Evolutionary conservation across 2,797 vertebrate species (phyloP).

Genomic region (Aythya fuligula): DNA sequence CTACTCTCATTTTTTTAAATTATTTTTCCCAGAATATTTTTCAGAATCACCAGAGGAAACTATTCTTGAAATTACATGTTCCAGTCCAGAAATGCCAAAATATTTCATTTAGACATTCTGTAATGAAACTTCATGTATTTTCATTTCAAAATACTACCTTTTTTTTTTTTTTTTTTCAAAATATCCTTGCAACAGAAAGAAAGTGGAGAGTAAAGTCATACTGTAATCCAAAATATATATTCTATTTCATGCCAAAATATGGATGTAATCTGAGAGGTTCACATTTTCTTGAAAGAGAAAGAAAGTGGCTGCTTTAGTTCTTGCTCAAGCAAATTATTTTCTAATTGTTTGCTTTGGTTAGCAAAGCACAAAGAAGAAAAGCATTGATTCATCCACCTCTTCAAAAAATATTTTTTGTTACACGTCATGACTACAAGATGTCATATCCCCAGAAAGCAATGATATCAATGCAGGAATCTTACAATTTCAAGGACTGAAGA

Average conservation of each 20-base stretch:
- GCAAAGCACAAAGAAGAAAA: not conserved
- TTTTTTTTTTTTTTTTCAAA: constrained; percentile 3
- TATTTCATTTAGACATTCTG: not conserved
- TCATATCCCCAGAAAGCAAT: not conserved
- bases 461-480: not conserved
- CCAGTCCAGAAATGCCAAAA: not conserved
- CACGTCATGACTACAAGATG: not conserved
- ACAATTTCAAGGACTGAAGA: not conserved
- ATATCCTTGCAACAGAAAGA: constrained; percentile 13
- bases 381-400: not conserved
- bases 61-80: constrained; percentile 17
- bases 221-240: constrained; percentile 44
- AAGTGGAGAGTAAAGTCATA: not conserved
- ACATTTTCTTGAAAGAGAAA: not conserved
- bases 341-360: not conserved
- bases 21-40: not conserved
- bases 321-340: constrained; percentile 14
- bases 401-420: not conserved
- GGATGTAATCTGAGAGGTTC: constrained; percentile 37
- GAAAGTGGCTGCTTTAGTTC: constrained; percentile 26
- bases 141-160: constrained; percentile 42
- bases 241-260: constrained; percentile 30
- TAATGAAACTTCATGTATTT: constrained; percentile 15
- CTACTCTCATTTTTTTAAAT: not conserved
- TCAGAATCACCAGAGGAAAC: not conserved